These are phyloP conservation scores for Microctonus hyperodae DNA, from an alignment of 2,888 invertebrate species.

Conservation along the genomic window DNA sequence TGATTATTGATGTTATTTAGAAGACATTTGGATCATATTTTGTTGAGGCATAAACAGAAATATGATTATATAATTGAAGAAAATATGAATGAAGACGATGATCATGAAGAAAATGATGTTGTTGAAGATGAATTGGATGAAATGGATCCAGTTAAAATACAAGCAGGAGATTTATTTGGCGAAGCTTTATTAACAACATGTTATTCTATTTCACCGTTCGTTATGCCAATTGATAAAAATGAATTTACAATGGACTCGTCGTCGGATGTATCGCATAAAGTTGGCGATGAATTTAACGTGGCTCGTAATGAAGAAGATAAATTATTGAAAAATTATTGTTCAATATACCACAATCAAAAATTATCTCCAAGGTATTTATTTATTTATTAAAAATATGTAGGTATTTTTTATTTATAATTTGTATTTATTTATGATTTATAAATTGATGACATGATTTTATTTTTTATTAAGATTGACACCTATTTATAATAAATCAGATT, in stretches of 20 bases:
- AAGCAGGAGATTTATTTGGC: conserved; percentile 52
- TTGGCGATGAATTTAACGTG: conserved; percentile 4
- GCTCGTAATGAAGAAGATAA: not conserved
- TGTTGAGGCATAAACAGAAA: conserved; percentile 49
- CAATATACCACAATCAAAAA: conserved; percentile 25
- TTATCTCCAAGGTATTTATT: conserved; percentile 36
- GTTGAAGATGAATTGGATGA: conserved; percentile 57
- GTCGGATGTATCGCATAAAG: conserved; percentile 13
- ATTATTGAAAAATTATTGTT: conserved; percentile 9
- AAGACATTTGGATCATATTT: conserved; percentile 51
- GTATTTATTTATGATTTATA: not conserved
- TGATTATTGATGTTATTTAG: conserved; percentile 38
- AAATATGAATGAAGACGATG: conserved; percentile 49
- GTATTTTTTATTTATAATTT: not conserved
- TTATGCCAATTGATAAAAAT: conserved; percentile 5
- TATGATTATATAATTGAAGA: conserved; percentile 42
- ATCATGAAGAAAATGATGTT: conserved; percentile 54
- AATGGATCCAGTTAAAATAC: conserved; percentile 53
- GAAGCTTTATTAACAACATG: conserved; percentile 52
- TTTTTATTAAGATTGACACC: conserved; percentile 21
- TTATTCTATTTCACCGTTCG: conserved; percentile 42
- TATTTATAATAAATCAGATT: not conserved
- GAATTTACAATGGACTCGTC: conserved; percentile 19
- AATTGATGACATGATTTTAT: not conserved
- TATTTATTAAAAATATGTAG: not conserved